phyloP scores from a whole-genome alignment of 2,888 invertebrate species.

The Epiblema foenella region DNA sequence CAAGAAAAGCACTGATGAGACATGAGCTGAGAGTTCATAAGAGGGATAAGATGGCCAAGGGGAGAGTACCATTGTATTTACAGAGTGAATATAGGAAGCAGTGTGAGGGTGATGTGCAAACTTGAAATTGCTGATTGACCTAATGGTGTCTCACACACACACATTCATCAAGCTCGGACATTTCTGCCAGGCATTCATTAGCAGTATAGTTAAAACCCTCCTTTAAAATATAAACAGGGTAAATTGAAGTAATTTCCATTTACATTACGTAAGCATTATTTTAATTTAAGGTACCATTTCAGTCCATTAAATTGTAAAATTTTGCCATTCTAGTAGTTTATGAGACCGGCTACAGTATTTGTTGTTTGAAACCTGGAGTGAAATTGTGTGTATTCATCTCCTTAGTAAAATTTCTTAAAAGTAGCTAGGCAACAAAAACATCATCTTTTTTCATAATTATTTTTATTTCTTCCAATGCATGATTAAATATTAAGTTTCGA shows the following conservation, averaged over 20 bases:
- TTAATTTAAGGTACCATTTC: background rate
- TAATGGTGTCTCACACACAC: too few species aligned
- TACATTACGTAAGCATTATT: background rate
- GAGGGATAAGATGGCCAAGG: conserved; percentile 67
- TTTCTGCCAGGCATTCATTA: too few species aligned
- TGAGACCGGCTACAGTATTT: too few species aligned
- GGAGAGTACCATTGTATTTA: conserved; percentile 70
- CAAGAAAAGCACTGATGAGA: conserved; percentile 66
- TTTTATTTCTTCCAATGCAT: conserved; percentile 31
- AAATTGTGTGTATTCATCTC: background rate
- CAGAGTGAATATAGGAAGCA: conserved; percentile 59
- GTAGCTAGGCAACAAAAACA: background rate
- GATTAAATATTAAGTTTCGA: conserved; percentile 1
- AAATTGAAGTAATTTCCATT: background rate
- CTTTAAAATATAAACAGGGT: background rate
- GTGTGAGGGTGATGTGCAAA: conserved; percentile 5
- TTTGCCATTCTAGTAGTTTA: background rate
- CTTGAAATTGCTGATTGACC: background rate
- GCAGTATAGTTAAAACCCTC: too few species aligned
- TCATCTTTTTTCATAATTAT: background rate
- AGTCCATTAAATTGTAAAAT: background rate
- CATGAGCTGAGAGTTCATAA: conserved; percentile 70
- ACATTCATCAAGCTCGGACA: too few species aligned
- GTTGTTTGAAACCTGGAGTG: too few species aligned
- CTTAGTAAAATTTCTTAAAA: background rate